Evolutionary conservation across 2,797 vertebrate genomes (phyloP).

Genomic region (Tapera naevia): DNA sequence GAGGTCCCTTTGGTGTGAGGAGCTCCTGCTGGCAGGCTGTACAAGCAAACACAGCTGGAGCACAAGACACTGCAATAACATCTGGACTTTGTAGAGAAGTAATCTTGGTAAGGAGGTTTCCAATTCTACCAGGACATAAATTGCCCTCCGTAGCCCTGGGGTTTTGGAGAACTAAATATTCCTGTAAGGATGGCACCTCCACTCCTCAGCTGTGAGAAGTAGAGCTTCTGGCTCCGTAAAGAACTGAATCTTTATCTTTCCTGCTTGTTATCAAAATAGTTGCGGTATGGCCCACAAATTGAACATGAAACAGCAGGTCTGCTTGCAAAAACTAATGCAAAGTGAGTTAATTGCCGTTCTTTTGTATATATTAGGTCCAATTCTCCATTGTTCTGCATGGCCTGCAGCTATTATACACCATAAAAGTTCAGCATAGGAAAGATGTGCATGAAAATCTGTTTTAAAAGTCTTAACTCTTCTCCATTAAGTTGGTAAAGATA

Average conservation of each 20-base stretch:
- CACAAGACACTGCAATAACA: neutral
- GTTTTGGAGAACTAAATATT: neutral
- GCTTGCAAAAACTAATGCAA: slow-evolving; percentile 4
- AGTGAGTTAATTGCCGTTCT: neutral
- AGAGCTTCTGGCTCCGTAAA: neutral
- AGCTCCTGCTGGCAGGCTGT: neutral
- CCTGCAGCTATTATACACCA: neutral
- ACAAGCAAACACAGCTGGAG: neutral
- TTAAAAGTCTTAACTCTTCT: neutral
- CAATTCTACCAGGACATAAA: slow-evolving; percentile 3
- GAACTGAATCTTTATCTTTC: neutral
- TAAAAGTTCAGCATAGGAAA: neutral
- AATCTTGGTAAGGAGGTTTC: slow-evolving; percentile 1
- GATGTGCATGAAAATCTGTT: neutral
- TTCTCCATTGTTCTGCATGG: neutral
- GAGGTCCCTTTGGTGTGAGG: neutral
- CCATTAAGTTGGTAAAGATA: neutral
- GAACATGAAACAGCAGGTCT: neutral
- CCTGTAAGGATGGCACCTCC: neutral
- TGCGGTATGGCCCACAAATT: neutral
- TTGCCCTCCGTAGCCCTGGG: neutral
- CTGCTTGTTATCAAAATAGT: neutral
- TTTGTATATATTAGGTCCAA: neutral
- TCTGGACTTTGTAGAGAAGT: slow-evolving; percentile 3
- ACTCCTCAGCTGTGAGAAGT: slow-evolving; percentile 1